Conservation (phyloP, 2,113 vertebrate species). For the Percina caprodes region DNA sequence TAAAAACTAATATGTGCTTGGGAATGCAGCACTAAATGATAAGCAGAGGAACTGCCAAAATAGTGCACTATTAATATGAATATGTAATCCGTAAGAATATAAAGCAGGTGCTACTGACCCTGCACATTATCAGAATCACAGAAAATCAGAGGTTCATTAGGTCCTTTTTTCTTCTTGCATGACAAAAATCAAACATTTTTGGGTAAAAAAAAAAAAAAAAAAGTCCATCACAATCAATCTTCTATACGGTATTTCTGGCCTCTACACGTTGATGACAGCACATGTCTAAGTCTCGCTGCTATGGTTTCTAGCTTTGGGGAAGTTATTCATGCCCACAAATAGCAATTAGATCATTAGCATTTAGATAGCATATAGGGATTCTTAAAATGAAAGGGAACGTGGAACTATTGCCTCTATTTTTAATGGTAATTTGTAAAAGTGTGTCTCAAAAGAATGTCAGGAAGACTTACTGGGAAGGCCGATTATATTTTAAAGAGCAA, state of each 20-base stretch:
- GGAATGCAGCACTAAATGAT: neutral
- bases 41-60: neutral
- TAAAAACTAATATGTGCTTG: too few species aligned
- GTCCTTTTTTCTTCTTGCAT: conserved; percentile 1
- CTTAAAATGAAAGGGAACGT: conserved; percentile 49
- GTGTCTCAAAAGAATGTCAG: conserved; percentile 60
- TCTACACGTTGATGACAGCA: conserved; percentile 52
- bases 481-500: conserved; percentile 69
- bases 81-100: neutral
- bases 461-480: conserved; percentile 18
- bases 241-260: conserved; percentile 10
- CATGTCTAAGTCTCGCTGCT: conserved; percentile 36
- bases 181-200: conserved; percentile 37
- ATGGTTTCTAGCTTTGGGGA: conserved; percentile 44
- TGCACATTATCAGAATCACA: neutral
- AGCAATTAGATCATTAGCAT: conserved; percentile 79
- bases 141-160: neutral
- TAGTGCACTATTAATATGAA: neutral
- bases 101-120: neutral
- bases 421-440: conserved; percentile 62
- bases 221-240: conserved; percentile 21
- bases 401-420: conserved; percentile 49
- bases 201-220: too few species aligned
- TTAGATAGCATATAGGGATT: conserved; percentile 66
- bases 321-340: conserved; percentile 68